Evolutionary conservation across 1,140 invertebrate species (phyloP), one percentile per base, ranked within the genome.

Genomic region (Lysiphlebus fabarum): DNA sequence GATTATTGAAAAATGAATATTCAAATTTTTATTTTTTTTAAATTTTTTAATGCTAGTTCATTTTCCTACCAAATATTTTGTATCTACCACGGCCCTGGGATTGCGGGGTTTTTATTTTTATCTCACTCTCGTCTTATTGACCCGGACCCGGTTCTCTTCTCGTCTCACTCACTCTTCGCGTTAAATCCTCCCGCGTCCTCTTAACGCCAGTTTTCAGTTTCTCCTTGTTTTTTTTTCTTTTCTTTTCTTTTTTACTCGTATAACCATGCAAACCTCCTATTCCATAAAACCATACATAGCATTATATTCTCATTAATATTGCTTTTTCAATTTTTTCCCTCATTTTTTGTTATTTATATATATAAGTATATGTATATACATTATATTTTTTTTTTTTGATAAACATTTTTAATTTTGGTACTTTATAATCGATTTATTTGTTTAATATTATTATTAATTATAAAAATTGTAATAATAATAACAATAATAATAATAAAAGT

Each of bases 111-210:
- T 69, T 66, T 71, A 64, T 66, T 65, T 70, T 66, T 70, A 63
- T 65, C 65, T 67, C 65, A 68, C 65, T 70, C 70, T 65, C 76
- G 76, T 79, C 78, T 79, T 81, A 81, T 79, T 81, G 78, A 79
- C 77, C 76, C 74, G 75, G 70, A 75, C 73, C 73, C 72, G 73
- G 73, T 77, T 75, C 72, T 75, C 70, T 67, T 67, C 71, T 70
- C 71, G 62, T 58, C 62, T 61, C 65, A 26, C 67, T 58, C 59
- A 76, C 76, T 77, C 70, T 70, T 67, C 69, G 70, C 69, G 72
- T 72, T 72, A 68, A 69, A 62, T 65, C 58, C 58, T 56, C 48
- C 49, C 55, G 42, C 42, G 44, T 50, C 47, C 34, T 37, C 53
- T 7, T 12, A 53, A 48, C n/a, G 38, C 45, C 17, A 14, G 41